Base-by-base conservation (phyloP, 2,888 invertebrate species). In the Pachydiplax longipennis region DNA sequence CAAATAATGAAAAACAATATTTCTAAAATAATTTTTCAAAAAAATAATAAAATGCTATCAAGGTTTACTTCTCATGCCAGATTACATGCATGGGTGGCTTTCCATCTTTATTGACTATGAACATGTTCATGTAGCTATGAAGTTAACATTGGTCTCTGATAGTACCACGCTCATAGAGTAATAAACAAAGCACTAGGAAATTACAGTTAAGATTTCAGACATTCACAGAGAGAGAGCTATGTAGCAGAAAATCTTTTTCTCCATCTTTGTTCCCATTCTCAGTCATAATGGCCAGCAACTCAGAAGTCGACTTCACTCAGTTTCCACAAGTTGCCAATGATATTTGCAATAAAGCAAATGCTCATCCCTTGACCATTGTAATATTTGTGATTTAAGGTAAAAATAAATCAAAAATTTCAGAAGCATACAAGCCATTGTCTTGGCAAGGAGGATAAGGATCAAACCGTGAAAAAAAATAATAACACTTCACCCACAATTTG, bases 141-240 rank as follows among this genome's bases (percentile, higher is more conserved):
- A 53, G 18, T 53, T 53, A 83, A 83, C 25, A 65, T 65, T 61
- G 61, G 61, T 87, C 87, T 87, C 37, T 22, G 37, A 87, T 37
- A 37, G 61, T 87, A 61, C n/a, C 40, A 22, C 18, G 18, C 18
- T 83, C 35, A 12, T n/a, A n/a, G 65, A 10, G 61, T 87, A 40
- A 61, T 61, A 87, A 87, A 5, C 13, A 40, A 35, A 65, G 37
- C 31, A 87, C 37, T 31, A 87, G 61, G n/a, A 37, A 87, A 40
- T 87, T 18, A 61, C 58, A 37, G 61, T 53, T n/a, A 61, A 65
- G 87, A 87, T 37, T 87, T 87, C 58, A 87, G 58, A 87, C 87
- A 87, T 61, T 87, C 87, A 87, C 87, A 87, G 87, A 87, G 65
- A 87, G 87, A 87, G 65, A 87, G 87, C 87, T 61, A 65, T 53